Conservation (phyloP, 2,797 vertebrate genomes). For the Arrhamphus sclerolepis region DNA sequence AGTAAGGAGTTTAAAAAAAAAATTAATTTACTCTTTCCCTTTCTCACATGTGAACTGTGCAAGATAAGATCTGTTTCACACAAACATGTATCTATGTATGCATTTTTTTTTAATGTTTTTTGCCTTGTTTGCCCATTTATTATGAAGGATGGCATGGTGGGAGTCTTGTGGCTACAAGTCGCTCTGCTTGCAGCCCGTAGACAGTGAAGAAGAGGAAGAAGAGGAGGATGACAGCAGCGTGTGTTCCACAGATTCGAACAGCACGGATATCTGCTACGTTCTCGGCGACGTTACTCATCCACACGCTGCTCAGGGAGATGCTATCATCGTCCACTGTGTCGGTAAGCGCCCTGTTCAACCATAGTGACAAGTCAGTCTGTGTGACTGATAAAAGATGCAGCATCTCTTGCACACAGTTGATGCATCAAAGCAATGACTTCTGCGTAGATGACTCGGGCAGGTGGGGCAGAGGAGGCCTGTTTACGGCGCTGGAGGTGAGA, state of each 20-base stretch:
- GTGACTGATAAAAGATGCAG: too few species aligned
- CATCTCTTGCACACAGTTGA: background rate
- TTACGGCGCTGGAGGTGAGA: conserved; percentile 88
- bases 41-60: too few species aligned
- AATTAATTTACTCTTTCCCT: background rate
- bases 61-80: background rate
- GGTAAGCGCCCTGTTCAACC: conserved; percentile 72
- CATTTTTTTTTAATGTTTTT: background rate
- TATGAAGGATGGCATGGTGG: conserved; percentile 90
- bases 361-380: background rate
- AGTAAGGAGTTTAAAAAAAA: conserved; percentile 71
- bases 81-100: too few species aligned
- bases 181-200: conserved; percentile 80
- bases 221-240: conserved; percentile 63
- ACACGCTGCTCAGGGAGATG: conserved; percentile 80
- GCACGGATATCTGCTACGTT: conserved; percentile 82
- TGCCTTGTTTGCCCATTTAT: background rate
- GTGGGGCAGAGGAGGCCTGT: conserved; percentile 92
- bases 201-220: conserved; percentile 79
- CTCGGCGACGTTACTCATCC: conserved; percentile 93
- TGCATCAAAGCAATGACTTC: background rate
- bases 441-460: conserved; percentile 88
- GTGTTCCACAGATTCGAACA: conserved; percentile 73
- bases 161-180: conserved; percentile 86
- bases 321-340: conserved; percentile 90